Evolutionary conservation across 2,888 invertebrate genomes (phyloP), one percentile per base, ranked within the genome.

Genomic region (Hydrotaea diabolus): DNA sequence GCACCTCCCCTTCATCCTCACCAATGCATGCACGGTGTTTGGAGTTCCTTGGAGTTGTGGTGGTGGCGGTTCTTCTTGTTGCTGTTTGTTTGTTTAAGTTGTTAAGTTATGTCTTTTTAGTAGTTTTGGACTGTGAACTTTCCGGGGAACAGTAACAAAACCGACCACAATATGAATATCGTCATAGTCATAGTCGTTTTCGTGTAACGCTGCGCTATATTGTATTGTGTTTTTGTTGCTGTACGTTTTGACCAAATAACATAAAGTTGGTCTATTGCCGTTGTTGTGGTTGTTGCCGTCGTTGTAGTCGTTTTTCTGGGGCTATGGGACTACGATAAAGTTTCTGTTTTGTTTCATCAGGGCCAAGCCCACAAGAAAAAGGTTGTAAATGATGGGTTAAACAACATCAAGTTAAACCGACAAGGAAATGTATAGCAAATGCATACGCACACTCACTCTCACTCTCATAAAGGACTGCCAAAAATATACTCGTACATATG

Each of bases 111-210:
- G 72, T 53, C 53, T 73, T 78, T 77, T 73, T 73, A 55, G 66
- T 66, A 73, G 77, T 77, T 81, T 77, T 36, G 55, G 77, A 73
- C 73, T 73, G 57, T 49, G 66, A 81, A 81, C 77, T 81, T 81
- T 73, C 57, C 43, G 26, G 69, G 46, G 11, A 15, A 31, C 31
- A 31, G 31, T 2, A 31, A 31, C 31, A 31, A 31, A 31, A 23
- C 23, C 73, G 73, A 73, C 77, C 77, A 77, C 81, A 77, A 77
- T 73, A 59, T 69, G 36, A 73, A 66, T 77, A 77, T 77, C 13
- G 55, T 81, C 39, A n/a, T 36, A n/a, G 8, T 36, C 31, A 5
- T n/a, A 31, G 62, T n/a, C 62, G 3, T 62, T 46, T 21, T 69
- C 21, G 39, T 39, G 21, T 46, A 59, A 21, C 1, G 15, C 11